A percentile compares a stretch with the other conserved stretches of the same genome.
phyloP scores from a whole-genome alignment of 2,888 invertebrate genomes.

The Fragum whitleyi region DNA sequence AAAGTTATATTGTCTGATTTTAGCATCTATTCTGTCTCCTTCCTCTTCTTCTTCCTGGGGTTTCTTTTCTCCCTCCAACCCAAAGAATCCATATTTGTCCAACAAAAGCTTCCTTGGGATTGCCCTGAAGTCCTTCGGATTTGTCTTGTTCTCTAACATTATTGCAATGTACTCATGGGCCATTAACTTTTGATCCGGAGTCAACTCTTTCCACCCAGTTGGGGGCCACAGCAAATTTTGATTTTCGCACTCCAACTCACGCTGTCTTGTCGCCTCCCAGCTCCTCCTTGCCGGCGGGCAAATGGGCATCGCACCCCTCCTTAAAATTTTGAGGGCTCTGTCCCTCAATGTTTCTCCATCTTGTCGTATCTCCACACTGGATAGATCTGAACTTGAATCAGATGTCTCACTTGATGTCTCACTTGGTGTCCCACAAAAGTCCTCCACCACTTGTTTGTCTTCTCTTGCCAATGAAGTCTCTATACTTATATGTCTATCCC shows the following conservation, averaged over 20 bases:
- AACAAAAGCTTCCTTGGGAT: background rate
- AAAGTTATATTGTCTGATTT: constrained; percentile 35
- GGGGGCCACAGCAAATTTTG: constrained; percentile 21
- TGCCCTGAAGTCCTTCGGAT: background rate
- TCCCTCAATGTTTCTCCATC: no score
- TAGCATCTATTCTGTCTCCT: constrained; percentile 13
- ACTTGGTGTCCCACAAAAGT: no score
- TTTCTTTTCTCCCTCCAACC: constrained; percentile 25
- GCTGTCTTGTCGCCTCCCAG: background rate
- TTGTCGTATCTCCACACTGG: no score
- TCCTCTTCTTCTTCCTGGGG: constrained; percentile 12
- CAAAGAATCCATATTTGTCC: constrained; percentile 35
- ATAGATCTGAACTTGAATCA: no score
- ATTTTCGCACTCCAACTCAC: background rate
- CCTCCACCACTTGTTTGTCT: no score
- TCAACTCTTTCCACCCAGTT: background rate
- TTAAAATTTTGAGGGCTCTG: constrained; percentile 23
- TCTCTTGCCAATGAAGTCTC: no score
- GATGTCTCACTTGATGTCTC: no score
- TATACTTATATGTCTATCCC: no score
- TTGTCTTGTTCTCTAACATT: constrained; percentile 9
- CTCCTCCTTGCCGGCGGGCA: constrained; percentile 26
- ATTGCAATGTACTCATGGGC: constrained; percentile 30
- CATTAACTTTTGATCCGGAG: constrained; percentile 31
- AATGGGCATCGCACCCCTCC: constrained; percentile 26